phyloP scores from a whole-genome alignment of 2,113 vertebrate species.

The Heloderma charlesbogerti region DNA sequence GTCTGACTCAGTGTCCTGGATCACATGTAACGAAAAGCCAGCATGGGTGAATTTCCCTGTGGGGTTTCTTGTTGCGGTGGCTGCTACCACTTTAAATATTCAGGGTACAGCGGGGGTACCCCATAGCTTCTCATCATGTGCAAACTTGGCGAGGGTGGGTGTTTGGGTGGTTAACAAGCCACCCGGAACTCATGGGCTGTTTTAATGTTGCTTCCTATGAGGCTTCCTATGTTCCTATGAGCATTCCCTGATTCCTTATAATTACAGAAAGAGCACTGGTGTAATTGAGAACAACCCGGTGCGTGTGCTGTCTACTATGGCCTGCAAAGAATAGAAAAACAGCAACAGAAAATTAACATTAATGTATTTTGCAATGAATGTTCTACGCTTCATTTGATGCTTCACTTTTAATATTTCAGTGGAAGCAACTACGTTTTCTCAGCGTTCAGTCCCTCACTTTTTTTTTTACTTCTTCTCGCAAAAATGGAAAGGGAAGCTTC shows the following conservation, averaged over 20 bases:
- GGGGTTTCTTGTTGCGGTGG: too few relatives aligned
- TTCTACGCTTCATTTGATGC: conserved; percentile 32
- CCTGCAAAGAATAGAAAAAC: conserved; percentile 41
- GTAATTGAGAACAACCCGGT: conserved; percentile 14
- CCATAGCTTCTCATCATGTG: too few relatives aligned
- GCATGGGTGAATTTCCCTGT: too few relatives aligned
- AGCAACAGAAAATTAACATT: conserved; percentile 23
- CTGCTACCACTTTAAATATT: too few relatives aligned
- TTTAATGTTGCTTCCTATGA: too few relatives aligned
- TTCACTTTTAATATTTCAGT: conserved; percentile 52
- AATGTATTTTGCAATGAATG: conserved; percentile 24
- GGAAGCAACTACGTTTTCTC: neutral
- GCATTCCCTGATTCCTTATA: conserved; percentile 15
- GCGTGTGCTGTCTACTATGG: conserved; percentile 1
- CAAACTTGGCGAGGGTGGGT: too few relatives aligned
- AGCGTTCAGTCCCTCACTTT: neutral
- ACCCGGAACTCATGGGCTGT: too few relatives aligned
- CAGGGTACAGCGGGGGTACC: too few relatives aligned
- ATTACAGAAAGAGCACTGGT: conserved; percentile 7
- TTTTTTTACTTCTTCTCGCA: conserved; percentile 1
- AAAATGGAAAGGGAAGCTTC: neutral
- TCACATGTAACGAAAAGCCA: too few relatives aligned
- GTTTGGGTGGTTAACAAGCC: too few relatives aligned
- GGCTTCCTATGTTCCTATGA: neutral
- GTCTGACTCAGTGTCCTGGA: too few relatives aligned